Conservation (phyloP, 2,113 vertebrate species). For the Scomber colias region DNA sequence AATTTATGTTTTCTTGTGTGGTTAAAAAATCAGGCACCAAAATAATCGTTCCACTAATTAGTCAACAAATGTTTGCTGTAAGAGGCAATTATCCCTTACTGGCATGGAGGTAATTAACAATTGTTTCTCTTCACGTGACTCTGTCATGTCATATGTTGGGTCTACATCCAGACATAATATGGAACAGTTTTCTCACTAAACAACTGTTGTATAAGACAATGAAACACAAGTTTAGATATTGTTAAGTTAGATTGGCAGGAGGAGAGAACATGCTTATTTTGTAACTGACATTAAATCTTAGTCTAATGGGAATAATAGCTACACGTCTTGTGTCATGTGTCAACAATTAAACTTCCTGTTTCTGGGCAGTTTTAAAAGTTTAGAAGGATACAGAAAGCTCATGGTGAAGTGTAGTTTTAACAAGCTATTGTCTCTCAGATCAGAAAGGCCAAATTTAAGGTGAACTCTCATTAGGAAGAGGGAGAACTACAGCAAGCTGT, state of each 20-base stretch:
- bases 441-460: constrained; percentile 62
- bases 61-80: constrained; percentile 15
- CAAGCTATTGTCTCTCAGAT: constrained; percentile 64
- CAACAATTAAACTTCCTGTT: neutral
- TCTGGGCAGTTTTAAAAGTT: constrained; percentile 17
- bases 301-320: neutral
- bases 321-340: neutral
- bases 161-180: neutral
- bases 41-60: constrained; percentile 32
- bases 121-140: constrained; percentile 1
- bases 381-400: constrained; percentile 22
- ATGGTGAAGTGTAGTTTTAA: constrained; percentile 55
- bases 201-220: neutral
- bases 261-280: neutral
- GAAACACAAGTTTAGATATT: neutral
- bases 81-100: constrained; percentile 32
- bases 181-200: neutral
- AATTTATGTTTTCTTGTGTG: neutral
- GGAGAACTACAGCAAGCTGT: constrained; percentile 8
- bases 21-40: neutral
- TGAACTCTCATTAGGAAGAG: constrained; percentile 58
- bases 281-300: neutral
- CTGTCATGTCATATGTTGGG: neutral
- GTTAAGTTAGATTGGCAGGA: neutral
- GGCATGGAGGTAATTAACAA: constrained; percentile 41